Evolutionary conservation across 1,140 invertebrate species (phyloP).

Genomic region (Sycophila sp.): DNA sequence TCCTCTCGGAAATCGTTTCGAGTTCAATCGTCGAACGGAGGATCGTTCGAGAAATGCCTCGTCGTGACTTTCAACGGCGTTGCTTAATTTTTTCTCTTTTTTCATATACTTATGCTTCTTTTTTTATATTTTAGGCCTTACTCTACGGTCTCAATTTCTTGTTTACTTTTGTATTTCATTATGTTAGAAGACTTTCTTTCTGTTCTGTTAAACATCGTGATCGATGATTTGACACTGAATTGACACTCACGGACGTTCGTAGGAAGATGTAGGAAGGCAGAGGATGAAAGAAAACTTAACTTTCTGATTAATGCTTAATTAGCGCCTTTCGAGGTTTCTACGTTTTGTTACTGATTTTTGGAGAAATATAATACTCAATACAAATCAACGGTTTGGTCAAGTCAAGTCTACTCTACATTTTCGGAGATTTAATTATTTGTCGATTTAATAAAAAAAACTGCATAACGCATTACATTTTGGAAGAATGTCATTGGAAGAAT

Average conservation of each 20-base stretch:
- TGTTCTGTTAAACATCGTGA: conserved; percentile 19
- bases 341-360: conserved; percentile 43
- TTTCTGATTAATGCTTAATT: conserved; percentile 19
- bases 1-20: conserved; percentile 9
- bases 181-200: conserved; percentile 28
- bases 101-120: conserved; percentile 9
- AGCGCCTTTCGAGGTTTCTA: conserved; percentile 16
- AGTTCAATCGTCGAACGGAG: background rate
- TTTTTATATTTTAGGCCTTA: conserved; percentile 22
- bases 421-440: too few species aligned
- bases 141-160: conserved; percentile 22
- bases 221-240: conserved; percentile 44
- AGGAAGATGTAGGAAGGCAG: conserved; percentile 35
- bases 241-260: conserved; percentile 37
- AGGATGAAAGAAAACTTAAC: conserved; percentile 19
- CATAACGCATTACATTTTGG: too few species aligned
- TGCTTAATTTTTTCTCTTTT: background rate
- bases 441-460: too few species aligned
- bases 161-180: conserved; percentile 33
- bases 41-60: background rate
- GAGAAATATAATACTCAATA: conserved; percentile 23
- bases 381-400: too few species aligned
- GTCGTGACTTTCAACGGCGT: background rate
- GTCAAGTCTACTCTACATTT: too few species aligned
- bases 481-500: too few species aligned